These are phyloP conservation scores for Murina feae DNA, from an alignment of 2,113 vertebrate species.

Conservation along the genomic window DNA sequence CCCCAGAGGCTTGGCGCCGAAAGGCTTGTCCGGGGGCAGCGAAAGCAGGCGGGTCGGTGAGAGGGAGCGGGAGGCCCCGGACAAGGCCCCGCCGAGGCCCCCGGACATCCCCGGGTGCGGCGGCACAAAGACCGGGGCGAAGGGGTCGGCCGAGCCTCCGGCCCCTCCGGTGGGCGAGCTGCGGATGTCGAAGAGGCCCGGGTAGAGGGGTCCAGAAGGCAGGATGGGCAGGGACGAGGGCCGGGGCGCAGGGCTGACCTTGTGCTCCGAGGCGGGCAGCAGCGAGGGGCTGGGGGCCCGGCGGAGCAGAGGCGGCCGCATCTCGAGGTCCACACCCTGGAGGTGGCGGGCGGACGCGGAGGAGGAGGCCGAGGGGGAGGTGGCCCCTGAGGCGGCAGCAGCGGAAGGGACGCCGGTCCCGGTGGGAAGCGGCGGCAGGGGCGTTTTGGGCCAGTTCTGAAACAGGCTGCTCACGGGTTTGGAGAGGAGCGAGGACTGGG, in stretches of 20 bases:
- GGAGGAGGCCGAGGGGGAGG: constrained; percentile 58
- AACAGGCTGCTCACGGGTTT: constrained; percentile 80
- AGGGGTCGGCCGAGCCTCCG: constrained; percentile 85
- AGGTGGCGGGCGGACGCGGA: constrained; percentile 75
- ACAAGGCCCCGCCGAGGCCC: constrained; percentile 84
- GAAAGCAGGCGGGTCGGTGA: constrained; percentile 92
- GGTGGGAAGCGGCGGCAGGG: constrained; percentile 81
- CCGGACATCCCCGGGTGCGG: constrained; percentile 87
- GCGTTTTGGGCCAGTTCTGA: constrained; percentile 81
- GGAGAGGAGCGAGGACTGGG: constrained; percentile 87
- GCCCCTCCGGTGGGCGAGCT: constrained; percentile 84
- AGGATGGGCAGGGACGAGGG: constrained; percentile 92
- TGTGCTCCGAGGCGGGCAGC: constrained; percentile 86
- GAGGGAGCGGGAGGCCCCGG: constrained; percentile 86
- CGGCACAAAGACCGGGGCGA: constrained; percentile 86
- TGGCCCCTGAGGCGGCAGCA: constrained; percentile 75
- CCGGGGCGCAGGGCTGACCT: constrained; percentile 85
- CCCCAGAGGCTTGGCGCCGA: constrained; percentile 91
- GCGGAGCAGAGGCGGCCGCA: constrained; percentile 78
- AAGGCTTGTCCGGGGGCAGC: constrained; percentile 91
- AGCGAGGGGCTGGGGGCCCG: constrained; percentile 91
- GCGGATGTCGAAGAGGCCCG: constrained; percentile 78
- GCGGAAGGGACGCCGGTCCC: constrained; percentile 79
- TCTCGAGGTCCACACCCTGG: constrained; percentile 81
- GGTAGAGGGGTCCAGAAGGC: constrained; percentile 84